Conservation (phyloP, 2,113 vertebrate genomes). For the Struthidea cinerea region DNA sequence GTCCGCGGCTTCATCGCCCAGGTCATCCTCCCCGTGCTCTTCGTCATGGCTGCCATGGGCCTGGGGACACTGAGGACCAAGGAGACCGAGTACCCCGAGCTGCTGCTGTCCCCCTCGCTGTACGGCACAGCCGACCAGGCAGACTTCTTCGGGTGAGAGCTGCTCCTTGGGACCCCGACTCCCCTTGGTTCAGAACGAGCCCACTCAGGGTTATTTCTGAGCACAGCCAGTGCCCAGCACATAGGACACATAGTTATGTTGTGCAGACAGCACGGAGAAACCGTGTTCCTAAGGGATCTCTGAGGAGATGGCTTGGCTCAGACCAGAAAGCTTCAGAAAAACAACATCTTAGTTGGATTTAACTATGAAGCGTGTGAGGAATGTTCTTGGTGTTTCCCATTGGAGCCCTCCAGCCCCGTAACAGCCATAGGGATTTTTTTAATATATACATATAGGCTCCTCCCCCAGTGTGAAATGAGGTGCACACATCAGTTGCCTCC, state of each 20-base stretch:
- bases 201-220: background rate
- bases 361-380: background rate
- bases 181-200: background rate
- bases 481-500: background rate
- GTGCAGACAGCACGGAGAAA: background rate
- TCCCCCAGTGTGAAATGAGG: background rate
- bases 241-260: fast-evolving
- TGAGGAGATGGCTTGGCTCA: background rate
- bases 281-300: background rate
- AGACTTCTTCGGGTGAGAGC: constrained; percentile 87
- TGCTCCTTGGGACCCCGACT: background rate
- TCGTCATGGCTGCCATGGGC: constrained; percentile 89
- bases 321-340: background rate
- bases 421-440: background rate
- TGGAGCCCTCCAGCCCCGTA: background rate
- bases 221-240: background rate
- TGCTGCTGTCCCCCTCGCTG: constrained; percentile 85
- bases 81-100: constrained; percentile 78
- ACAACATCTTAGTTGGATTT: background rate
- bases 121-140: constrained; percentile 80
- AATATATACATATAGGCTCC: background rate
- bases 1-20: constrained; percentile 88
- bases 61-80: constrained; percentile 83
- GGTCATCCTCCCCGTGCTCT: constrained; percentile 88
- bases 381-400: background rate